Evolutionary conservation across 2,888 invertebrate species (phyloP), one percentile per base, ranked within the genome.

Genomic region (Galeopsomyia nigrocyanea): DNA sequence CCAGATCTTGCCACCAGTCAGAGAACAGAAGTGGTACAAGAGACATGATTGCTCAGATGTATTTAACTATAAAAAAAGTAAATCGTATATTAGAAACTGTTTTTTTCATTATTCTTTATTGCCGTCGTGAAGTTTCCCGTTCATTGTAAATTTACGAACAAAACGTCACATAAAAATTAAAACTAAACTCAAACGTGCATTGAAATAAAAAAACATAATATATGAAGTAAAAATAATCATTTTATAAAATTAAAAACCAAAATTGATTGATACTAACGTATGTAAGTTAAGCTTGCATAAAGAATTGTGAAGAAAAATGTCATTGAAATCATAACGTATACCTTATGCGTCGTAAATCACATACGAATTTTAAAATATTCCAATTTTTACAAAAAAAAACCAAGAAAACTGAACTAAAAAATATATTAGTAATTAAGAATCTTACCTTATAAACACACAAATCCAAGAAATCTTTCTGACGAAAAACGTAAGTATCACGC

Each of bases 1-100:
- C 92, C 84, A 91, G 89, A 80, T 94, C 94, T 82, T 94, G 93
- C 94, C 94, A 95, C 94, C 94, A 94, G 84, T 95, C 93, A 75
- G 94, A 94, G 87, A 93, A 94, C 86, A 94, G 88, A 87, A 94
- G 89, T 77, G 95, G 94, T 78, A 94, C 92, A 85, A 94, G 88
- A 83, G 94, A 94, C 94, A 94, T 94, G 88, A 89, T 78, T 22
- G 62, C 65, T 47, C 67, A 75, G 72, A 73, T 76, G 58, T 47
- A 13, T 31, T 62, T 10, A 22, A 14, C 69, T 73, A 69, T 31
- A 73, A 73, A 55, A 65, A 58, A 17, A 17, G 7, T 58, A 46
- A 66, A 58, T 49, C 47, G 6, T 39, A 17, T 46, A 53, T 49
- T 51, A 16, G 5, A 58, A 58, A 17, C 5, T 26, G 26, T 26